Evolutionary conservation across 2,113 vertebrate species (phyloP).

Genomic region (Chloroceryle aenea): DNA sequence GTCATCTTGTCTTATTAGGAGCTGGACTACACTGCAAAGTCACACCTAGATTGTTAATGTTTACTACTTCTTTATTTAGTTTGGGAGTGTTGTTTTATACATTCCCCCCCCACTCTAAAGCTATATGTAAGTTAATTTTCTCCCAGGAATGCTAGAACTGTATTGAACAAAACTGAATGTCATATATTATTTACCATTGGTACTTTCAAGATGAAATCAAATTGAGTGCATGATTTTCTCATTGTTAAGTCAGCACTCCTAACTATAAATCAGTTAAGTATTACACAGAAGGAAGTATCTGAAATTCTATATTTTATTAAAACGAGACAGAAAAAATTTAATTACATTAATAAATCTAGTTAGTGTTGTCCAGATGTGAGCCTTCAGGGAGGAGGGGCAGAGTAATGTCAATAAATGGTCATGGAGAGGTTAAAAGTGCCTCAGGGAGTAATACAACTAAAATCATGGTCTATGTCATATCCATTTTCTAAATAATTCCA

Average conservation of each 20-base stretch:
- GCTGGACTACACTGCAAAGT: background rate
- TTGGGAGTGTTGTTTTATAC: background rate
- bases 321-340: background rate
- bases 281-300: background rate
- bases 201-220: background rate
- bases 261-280: background rate
- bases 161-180: background rate
- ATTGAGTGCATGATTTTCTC: background rate
- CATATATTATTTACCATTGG: background rate
- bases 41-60: background rate
- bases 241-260: no score
- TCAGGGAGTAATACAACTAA: background rate
- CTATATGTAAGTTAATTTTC: background rate
- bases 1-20: background rate
- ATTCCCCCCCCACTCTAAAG: background rate
- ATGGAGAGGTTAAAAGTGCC: background rate
- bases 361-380: background rate
- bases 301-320: background rate
- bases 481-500: background rate
- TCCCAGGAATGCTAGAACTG: background rate
- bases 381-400: fast-evolving
- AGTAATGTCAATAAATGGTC: background rate
- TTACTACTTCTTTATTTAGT: background rate
- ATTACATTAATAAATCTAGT: background rate
- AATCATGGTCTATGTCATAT: background rate